phyloP scores from a whole-genome alignment of 2,113 vertebrate genomes.

The Garra rufa region DNA sequence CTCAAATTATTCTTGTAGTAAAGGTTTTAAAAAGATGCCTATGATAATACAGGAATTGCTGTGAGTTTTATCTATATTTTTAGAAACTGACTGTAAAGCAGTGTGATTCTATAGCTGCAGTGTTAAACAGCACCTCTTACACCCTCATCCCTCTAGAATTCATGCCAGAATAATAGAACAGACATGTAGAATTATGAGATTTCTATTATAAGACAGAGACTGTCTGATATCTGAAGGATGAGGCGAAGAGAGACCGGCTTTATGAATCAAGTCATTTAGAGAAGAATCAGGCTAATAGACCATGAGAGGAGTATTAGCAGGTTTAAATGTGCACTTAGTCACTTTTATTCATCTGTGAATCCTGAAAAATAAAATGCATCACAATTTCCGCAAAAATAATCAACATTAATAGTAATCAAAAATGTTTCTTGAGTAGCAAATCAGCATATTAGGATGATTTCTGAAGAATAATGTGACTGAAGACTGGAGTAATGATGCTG shows the following conservation, averaged over 20 bases:
- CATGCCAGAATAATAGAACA: slow-evolving; percentile 10
- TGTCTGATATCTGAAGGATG: slow-evolving; percentile 11
- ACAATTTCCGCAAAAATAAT: background rate
- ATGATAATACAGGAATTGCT: background rate
- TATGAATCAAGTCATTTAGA: slow-evolving; percentile 12
- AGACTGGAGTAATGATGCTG: background rate
- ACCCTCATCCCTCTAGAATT: slow-evolving; percentile 3
- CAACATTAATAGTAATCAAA: background rate
- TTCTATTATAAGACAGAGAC: slow-evolving; percentile 20
- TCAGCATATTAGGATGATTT: background rate
- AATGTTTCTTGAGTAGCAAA: background rate
- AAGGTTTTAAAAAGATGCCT: background rate
- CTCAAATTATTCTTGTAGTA: background rate
- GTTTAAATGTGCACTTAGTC: background rate
- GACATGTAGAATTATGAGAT: slow-evolving; percentile 29
- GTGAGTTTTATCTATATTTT: background rate
- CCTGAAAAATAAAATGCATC: background rate
- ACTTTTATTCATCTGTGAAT: too few relatives aligned
- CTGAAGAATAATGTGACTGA: background rate
- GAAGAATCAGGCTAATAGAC: background rate
- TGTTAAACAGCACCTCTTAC: background rate
- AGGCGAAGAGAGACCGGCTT: background rate
- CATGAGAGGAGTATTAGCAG: background rate
- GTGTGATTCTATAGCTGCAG: background rate
- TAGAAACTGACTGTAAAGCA: background rate